A percentile compares a stretch with the other conserved stretches of the same genome.
These are phyloP conservation scores for Drosophila anceps DNA, from an alignment of 2,888 invertebrate genomes.

Conservation along the genomic window DNA sequence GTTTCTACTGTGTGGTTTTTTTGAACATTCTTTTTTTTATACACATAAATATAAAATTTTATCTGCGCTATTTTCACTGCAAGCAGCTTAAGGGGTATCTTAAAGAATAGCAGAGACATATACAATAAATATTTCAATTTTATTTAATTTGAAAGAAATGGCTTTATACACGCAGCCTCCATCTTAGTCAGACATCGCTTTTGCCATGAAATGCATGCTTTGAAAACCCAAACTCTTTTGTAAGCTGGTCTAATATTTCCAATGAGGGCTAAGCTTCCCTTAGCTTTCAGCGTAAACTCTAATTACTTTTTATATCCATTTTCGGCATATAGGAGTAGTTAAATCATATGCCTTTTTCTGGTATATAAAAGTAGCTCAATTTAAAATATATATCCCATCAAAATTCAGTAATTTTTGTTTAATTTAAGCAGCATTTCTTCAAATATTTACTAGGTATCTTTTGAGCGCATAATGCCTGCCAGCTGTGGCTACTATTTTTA, in stretches of 20 bases:
- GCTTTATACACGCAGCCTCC: no score
- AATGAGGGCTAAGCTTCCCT: no score
- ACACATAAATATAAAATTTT: background rate
- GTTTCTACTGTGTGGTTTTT: slow-evolving; percentile 51
- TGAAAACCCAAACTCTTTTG: no score
- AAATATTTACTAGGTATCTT: background rate
- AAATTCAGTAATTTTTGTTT: background rate
- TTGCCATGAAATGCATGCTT: no score
- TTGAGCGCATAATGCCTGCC: background rate
- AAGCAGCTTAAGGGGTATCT: background rate
- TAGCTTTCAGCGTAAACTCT: no score
- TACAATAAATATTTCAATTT: no score
- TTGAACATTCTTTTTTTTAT: slow-evolving; percentile 6
- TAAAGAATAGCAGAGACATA: background rate
- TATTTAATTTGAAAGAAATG: no score
- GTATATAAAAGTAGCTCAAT: background rate
- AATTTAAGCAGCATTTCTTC: no score
- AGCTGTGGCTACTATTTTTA: slow-evolving; percentile 39
- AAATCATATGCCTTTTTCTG: background rate
- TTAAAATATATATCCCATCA: background rate
- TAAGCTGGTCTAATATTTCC: no score
- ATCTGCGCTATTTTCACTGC: background rate
- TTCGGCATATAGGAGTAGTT: no score
- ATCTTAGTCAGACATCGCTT: no score
- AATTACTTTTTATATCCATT: no score